phyloP scores from a whole-genome alignment of 2,797 vertebrate species.

The Molothrus aeneus region DNA sequence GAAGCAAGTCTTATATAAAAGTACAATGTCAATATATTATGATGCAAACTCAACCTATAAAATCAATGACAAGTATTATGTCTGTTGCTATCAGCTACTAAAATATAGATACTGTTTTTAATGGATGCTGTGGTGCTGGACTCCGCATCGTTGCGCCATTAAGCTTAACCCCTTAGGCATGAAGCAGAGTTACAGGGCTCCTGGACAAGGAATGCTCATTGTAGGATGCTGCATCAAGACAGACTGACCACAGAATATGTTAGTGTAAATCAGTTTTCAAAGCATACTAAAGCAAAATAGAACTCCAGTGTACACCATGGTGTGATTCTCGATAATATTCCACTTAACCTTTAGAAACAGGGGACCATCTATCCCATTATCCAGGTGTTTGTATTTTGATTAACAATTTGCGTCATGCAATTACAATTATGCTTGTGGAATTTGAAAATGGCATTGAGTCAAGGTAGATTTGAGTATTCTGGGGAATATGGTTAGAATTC shows the following conservation, averaged over 20 bases:
- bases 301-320: background rate
- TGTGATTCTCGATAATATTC: background rate
- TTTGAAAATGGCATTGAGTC: background rate
- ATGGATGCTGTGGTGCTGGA: constrained; percentile 37
- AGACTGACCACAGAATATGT: background rate
- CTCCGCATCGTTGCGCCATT: background rate
- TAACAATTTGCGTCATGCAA: background rate
- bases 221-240: background rate
- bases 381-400: background rate
- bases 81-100: constrained; percentile 71
- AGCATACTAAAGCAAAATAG: background rate
- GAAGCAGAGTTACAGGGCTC: background rate
- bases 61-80: constrained; percentile 77
- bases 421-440: background rate
- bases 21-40: constrained; percentile 76
- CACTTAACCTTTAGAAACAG: background rate
- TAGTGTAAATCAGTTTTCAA: background rate
- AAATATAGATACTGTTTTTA: constrained; percentile 71
- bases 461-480: background rate
- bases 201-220: background rate
- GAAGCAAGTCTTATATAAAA: constrained; percentile 76
- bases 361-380: background rate
- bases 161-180: constrained; percentile 49
- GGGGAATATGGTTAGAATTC: background rate
- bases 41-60: constrained; percentile 78